Conservation (phyloP, 1,140 invertebrate genomes). For the Drosophila pachea region DNA sequence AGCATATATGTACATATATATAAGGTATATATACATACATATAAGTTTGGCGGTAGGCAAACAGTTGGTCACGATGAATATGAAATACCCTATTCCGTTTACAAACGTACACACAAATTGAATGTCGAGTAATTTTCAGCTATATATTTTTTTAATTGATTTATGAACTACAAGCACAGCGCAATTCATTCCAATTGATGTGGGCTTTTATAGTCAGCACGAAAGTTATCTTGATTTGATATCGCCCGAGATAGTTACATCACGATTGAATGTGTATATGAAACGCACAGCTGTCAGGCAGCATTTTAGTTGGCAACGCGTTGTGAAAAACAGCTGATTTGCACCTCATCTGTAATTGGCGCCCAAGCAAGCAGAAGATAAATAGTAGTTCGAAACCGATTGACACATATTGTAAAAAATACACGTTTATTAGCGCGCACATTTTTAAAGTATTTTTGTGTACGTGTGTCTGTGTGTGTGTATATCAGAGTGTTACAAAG, state of each 20-base stretch:
- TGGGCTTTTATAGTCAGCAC: slow-evolving; percentile 14
- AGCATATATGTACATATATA: slow-evolving; percentile 22
- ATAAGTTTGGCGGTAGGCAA: too few species aligned
- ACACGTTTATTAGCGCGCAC: slow-evolving; percentile 73
- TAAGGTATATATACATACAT: too few species aligned
- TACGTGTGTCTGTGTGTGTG: slow-evolving; percentile 34
- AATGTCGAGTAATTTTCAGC: neutral
- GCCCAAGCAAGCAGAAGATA: neutral
- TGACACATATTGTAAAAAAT: slow-evolving; percentile 61
- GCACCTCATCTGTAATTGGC: slow-evolving; percentile 36
- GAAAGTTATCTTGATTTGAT: slow-evolving; percentile 27
- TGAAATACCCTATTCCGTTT: slow-evolving; percentile 20
- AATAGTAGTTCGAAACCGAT: slow-evolving; percentile 4
- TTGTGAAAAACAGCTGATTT: slow-evolving; percentile 42
- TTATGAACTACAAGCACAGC: slow-evolving; percentile 4
- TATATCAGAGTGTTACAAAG: slow-evolving; percentile 43
- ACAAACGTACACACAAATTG: neutral
- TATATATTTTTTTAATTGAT: slow-evolving; percentile 22
- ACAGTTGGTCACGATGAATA: slow-evolving; percentile 20
- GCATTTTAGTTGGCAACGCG: slow-evolving; percentile 53
- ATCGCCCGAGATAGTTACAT: slow-evolving; percentile 42
- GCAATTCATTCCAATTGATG: slow-evolving; percentile 43
- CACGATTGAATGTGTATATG: slow-evolving; percentile 30
- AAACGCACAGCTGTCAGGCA: slow-evolving; percentile 14
- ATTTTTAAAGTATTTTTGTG: slow-evolving; percentile 64